Evolutionary conservation across 2,888 invertebrate species (phyloP).

Genomic region (Dioctria rufipes): DNA sequence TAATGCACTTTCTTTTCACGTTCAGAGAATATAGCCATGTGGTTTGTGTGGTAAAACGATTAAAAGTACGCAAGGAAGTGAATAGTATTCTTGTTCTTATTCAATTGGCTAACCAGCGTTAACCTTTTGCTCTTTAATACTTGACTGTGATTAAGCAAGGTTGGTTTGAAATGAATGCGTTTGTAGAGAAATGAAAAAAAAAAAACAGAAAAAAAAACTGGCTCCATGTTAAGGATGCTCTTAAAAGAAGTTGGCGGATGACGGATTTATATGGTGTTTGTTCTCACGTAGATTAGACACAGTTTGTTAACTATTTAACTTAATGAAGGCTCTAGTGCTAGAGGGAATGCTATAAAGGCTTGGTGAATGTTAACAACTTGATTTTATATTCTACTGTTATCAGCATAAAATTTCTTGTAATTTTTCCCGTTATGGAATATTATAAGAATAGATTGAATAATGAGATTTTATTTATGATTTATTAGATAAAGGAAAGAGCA

Average conservation of each 20-base stretch:
- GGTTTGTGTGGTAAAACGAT: conserved; percentile 35
- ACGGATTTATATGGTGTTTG: conserved; percentile 49
- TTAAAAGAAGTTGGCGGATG: conserved; percentile 38
- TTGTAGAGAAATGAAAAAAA: neutral
- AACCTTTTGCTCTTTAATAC: conserved; percentile 50
- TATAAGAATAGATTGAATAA: too few species aligned
- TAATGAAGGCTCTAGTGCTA: conserved; percentile 7
- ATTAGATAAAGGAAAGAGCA: too few species aligned
- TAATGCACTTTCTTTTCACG: conserved; percentile 44
- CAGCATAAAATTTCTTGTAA: neutral
- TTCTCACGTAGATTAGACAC: conserved; percentile 50
- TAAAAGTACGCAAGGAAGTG: conserved; percentile 36
- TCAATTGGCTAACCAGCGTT: conserved; percentile 45
- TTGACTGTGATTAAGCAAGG: conserved; percentile 39
- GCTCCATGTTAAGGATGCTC: conserved; percentile 20
- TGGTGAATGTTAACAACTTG: neutral
- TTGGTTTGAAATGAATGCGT: conserved; percentile 33
- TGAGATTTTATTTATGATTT: too few species aligned
- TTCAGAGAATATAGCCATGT: neutral
- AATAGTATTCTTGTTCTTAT: conserved; percentile 38
- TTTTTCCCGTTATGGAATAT: too few species aligned
- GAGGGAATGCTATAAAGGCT: neutral
- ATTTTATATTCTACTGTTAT: neutral
- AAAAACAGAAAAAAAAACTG: neutral
- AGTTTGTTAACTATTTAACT: conserved; percentile 47